Evolutionary conservation across 2,113 vertebrate genomes (phyloP).

Genomic region (Leucopsar rothschildi): DNA sequence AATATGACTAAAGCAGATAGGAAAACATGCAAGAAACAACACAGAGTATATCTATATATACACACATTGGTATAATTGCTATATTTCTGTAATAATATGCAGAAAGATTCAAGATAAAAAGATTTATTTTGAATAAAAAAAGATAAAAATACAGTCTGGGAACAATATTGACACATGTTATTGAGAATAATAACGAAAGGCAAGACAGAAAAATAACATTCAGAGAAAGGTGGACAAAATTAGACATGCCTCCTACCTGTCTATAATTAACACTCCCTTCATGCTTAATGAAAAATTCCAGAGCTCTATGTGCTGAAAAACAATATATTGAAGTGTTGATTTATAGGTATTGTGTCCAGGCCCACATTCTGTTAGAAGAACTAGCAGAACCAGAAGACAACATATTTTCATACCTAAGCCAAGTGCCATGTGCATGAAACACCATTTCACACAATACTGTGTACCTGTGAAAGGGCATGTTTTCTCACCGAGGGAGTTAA

Average conservation of each 20-base stretch:
- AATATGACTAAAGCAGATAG: background rate
- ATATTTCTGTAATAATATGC: background rate
- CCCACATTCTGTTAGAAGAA: background rate
- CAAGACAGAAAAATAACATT: background rate
- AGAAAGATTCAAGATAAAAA: background rate
- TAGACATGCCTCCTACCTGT: slow-evolving; percentile 61
- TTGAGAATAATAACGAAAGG: background rate
- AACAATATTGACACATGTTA: background rate
- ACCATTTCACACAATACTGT: background rate
- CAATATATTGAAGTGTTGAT: background rate
- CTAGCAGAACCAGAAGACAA: background rate
- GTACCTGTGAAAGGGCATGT: background rate
- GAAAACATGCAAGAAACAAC: background rate
- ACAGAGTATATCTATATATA: background rate
- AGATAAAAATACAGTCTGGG: background rate
- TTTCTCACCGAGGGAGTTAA: background rate
- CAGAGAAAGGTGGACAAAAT: background rate
- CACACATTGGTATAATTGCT: background rate
- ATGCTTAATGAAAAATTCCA: slow-evolving; percentile 71
- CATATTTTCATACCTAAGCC: background rate
- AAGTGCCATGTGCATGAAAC: background rate
- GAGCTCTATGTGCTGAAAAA: slow-evolving; percentile 76
- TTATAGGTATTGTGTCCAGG: background rate
- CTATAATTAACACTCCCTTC: slow-evolving; percentile 68
- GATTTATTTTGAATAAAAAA: background rate